Conservation (phyloP, 2,888 invertebrate genomes). For the Pherbina coryleti region DNA sequence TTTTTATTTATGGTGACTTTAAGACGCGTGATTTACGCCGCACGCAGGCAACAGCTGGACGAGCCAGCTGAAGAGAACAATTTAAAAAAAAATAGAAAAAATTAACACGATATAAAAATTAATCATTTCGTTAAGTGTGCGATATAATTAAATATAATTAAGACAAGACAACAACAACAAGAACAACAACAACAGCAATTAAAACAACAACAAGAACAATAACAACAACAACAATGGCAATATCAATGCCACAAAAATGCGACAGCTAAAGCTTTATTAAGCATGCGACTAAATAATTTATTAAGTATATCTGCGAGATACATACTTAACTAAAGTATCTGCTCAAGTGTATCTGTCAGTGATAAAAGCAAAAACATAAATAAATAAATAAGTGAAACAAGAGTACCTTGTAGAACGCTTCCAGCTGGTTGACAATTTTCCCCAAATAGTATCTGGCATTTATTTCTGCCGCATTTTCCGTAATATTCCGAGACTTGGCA, state of each 20-base stretch:
- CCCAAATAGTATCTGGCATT: background rate
- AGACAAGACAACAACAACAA: slow-evolving; percentile 3
- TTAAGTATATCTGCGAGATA: slow-evolving; percentile 18
- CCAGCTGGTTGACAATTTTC: slow-evolving; percentile 15
- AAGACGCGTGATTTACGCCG: slow-evolving; percentile 3
- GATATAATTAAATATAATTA: slow-evolving; percentile 10
- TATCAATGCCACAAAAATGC: slow-evolving; percentile 30
- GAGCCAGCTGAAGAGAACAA: background rate
- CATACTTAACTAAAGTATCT: slow-evolving; percentile 3
- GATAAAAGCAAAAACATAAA: slow-evolving; percentile 11
- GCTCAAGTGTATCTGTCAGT: background rate
- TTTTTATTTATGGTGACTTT: background rate
- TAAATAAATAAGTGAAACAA: background rate
- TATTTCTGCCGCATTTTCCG: background rate
- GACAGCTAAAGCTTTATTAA: slow-evolving; percentile 25
- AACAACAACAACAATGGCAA: slow-evolving; percentile 12
- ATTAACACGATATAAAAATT: slow-evolving; percentile 28
- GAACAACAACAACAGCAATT: slow-evolving; percentile 17
- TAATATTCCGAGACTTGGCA: background rate
- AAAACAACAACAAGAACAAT: background rate
- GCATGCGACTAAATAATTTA: slow-evolving; percentile 19
- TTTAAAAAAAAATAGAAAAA: background rate
- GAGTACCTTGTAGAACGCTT: background rate
- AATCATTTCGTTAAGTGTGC: slow-evolving; percentile 23
- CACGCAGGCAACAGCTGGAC: background rate